phyloP scores from a whole-genome alignment of 30 jellyfish, hydroid and myxozoan genomes.

The Calvadosia cruxmelitensis region DNA sequence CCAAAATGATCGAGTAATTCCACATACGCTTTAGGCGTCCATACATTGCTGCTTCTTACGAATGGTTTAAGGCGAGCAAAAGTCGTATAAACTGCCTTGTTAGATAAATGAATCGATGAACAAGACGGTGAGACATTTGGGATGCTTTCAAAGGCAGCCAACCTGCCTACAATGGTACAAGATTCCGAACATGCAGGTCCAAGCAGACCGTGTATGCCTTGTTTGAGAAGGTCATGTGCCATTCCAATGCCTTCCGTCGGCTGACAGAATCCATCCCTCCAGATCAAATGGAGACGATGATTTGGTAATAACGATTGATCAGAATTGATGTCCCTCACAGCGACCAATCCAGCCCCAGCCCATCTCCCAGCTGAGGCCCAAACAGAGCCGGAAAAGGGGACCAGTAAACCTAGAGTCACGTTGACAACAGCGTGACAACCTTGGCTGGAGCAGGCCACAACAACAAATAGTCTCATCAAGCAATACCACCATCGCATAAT shows the following conservation, averaged over 20 bases:
- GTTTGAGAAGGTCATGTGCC: background rate
- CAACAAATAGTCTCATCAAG: no score
- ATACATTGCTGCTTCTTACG: background rate
- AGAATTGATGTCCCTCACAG: background rate
- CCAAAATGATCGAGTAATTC: background rate
- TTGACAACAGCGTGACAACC: no score
- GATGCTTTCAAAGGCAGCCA: background rate
- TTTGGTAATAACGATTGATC: background rate
- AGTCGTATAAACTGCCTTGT: background rate
- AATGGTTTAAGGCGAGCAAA: background rate
- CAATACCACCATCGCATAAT: no score
- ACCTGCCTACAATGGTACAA: background rate
- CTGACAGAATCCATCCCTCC: background rate
- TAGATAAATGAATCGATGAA: background rate
- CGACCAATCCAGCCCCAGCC: constrained; percentile 1
- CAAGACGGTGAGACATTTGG: background rate
- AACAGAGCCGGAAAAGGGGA: background rate
- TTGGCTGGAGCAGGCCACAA: no score
- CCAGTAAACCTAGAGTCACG: background rate
- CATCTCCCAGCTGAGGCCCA: background rate
- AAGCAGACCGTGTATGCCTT: background rate
- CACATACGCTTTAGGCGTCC: constrained; percentile 30
- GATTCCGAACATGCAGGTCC: background rate
- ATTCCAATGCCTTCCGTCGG: background rate
- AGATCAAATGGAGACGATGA: no score